Evolutionary conservation across 2,888 invertebrate species (phyloP), one percentile per base, ranked within the genome.

Genomic region (Dynastes hyllus): DNA sequence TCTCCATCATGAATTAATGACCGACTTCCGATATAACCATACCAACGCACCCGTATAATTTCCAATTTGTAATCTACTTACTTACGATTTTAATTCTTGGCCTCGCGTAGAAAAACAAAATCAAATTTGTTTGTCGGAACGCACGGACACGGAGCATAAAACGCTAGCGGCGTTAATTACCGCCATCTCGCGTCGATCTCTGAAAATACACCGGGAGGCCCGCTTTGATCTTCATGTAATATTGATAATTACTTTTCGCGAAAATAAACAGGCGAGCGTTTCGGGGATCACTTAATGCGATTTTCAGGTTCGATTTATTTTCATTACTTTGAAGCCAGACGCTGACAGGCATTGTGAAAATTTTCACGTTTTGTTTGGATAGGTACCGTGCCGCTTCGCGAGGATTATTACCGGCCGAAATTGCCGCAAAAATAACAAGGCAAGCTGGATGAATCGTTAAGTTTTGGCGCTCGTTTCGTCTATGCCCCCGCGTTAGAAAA

Each of bases 261-360:
- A 73, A 73, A 73, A 73, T 73, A 73, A 73, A 73, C 73, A 73
- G 40, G 55, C 73, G 32, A 16, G 40, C 73, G 73, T 73, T 73
- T 58, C 61, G 40, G 73, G 32, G 51, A 73, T 73, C 73, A 58
- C 40, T 73, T 73, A 73, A 73, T 73, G 58, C 58, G 73, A 58
- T 58, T 73, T 73, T 58, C 67, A 67, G 67, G 45, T 67, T 73
- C 73, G 73, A 73, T 73, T 73, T 73, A 73, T 73, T 73, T 73
- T 73, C 73, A 73, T 73, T 73, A 73, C 73, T 73, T 73, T 73
- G 73, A 73, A 73, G 73, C 73, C 73, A 58, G 73, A 58, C 40
- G 73, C 73, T 73, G 58, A 73, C 73, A 58, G 73, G 73, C 58
- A 73, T 73, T 73, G 73, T 73, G 73, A 73, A 73, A 73, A 73